These are phyloP conservation scores for Zaprionus kolodkinae DNA, from an alignment of 1,140 invertebrate genomes.

Conservation along the genomic window DNA sequence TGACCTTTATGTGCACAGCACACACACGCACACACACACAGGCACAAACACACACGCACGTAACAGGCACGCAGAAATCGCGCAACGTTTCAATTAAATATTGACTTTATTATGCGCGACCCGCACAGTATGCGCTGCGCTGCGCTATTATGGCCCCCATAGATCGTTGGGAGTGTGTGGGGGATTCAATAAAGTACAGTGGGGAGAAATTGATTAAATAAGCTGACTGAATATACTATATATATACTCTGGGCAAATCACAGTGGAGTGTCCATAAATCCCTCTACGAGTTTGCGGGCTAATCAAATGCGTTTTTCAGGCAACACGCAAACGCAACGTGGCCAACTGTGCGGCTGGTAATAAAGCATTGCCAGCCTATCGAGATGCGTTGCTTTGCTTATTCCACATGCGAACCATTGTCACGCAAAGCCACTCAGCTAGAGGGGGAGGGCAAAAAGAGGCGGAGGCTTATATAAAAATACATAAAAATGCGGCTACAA, in stretches of 20 bases:
- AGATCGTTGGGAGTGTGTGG: conserved; percentile 8
- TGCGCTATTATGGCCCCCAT: conserved; percentile 9
- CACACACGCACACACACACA: conserved; percentile 6
- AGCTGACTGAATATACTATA: not conserved
- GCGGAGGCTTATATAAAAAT: conserved; percentile 19
- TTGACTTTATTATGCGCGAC: conserved; percentile 61
- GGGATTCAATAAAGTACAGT: conserved; percentile 47
- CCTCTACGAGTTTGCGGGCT: not conserved
- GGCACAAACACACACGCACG: not conserved
- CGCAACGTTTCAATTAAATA: conserved; percentile 73
- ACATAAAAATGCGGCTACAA: conserved; percentile 65
- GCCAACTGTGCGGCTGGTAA: conserved; percentile 2
- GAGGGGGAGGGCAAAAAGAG: not conserved
- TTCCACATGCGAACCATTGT: conserved; percentile 16
- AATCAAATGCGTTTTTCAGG: conserved; percentile 10
- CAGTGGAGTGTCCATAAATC: not conserved
- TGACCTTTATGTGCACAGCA: conserved; percentile 65
- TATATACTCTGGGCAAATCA: not conserved
- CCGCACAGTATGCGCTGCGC: conserved; percentile 33
- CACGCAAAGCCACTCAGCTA: conserved; percentile 18
- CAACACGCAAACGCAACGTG: conserved; percentile 18
- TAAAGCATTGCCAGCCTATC: conserved; percentile 13
- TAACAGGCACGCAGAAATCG: conserved; percentile 48
- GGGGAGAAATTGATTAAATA: conserved; percentile 8
- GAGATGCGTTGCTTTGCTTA: not conserved